phyloP scores from a whole-genome alignment of 1,140 invertebrate genomes.

The Diabrotica virgifera region DNA sequence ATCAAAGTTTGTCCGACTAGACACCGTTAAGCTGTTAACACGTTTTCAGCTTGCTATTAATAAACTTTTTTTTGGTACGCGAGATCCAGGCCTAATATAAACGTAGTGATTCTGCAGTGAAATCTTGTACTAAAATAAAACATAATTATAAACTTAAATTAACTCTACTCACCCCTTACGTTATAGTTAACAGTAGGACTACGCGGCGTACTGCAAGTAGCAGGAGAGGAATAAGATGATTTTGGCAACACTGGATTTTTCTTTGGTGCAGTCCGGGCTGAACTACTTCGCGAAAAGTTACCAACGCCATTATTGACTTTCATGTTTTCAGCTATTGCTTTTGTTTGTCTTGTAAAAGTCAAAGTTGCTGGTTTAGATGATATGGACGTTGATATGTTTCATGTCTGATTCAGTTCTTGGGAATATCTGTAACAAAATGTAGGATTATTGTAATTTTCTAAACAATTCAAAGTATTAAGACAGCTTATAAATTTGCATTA shows the following conservation, averaged over 20 bases:
- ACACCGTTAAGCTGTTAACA: too few species aligned
- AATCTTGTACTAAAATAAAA: too few species aligned
- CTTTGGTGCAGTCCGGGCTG: constrained; percentile 24
- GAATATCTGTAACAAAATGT: constrained; percentile 6
- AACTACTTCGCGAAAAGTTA: constrained; percentile 32
- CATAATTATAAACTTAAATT: background rate
- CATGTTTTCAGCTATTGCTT: constrained; percentile 12
- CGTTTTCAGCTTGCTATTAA: too few species aligned
- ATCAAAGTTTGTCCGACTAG: too few species aligned
- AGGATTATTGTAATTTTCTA: too few species aligned
- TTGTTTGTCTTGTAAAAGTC: background rate
- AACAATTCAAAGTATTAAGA: too few species aligned
- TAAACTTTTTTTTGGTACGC: too few species aligned
- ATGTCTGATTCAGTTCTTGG: constrained; percentile 5
- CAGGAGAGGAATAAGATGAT: constrained; percentile 38
- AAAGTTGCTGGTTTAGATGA: constrained; percentile 4
- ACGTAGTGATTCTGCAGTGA: too few species aligned
- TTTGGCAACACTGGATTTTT: constrained; percentile 29
- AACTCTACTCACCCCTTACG: constrained; percentile 21
- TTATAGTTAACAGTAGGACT: constrained; percentile 36
- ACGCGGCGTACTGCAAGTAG: constrained; percentile 28
- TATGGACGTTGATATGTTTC: constrained; percentile 19
- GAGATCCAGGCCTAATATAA: too few species aligned
- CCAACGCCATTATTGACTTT: constrained; percentile 30
- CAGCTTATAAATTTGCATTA: too few species aligned